Base-by-base conservation (phyloP, 2,113 vertebrate species). In the Macaca mulatta region DNA sequence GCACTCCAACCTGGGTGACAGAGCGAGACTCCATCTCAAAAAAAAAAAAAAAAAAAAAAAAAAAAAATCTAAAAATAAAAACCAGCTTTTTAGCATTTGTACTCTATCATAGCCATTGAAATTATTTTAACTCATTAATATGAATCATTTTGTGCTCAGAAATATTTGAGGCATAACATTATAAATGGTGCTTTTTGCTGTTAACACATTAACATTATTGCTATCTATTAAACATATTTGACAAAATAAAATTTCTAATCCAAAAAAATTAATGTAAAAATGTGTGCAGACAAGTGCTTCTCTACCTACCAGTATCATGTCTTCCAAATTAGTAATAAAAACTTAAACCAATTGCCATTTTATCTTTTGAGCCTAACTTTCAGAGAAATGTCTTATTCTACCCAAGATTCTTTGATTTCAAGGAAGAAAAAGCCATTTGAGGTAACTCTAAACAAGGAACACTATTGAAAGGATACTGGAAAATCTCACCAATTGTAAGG, bases 121-220 rank as follows among this genome's bases (percentile, higher is more conserved):
- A 85, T 82, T 45, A 84, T 57, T 93, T 88, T 83, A 93, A 88
- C 27, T 91, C 84, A 93, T 64, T 61, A 64, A 74, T 61, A 93
- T 59, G 27, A 86, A 77, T 81, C 25, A 78, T 61, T 61, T 92
- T 67, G 25, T 85, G 23, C 18, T 81, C 22, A 78, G 72, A 88
- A 64, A 84, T 74, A 78, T 83, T 89, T 79, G 18, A 20, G 40
- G 12, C 20, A 3, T 82, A 61, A 45, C 40, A 88, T 59, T 93
- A 52, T 81, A 95, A 87, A 57, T 50, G 12, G 10, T 52, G 7
- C 6, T 30, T 82, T 72, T 90, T 67, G 8, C 38, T 67, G 81
- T 79, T 77, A 45, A 48, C 45, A 91, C 13, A 67, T 32, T 80
- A 90, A 57, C 2, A 79, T 92, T 89, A 92, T 17, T 96, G 92